Percentiles rank a stretch among this genome's conserved stretches.
phyloP scores from a whole-genome alignment of 2,113 vertebrate genomes.

The Plotosus lineatus region DNA sequence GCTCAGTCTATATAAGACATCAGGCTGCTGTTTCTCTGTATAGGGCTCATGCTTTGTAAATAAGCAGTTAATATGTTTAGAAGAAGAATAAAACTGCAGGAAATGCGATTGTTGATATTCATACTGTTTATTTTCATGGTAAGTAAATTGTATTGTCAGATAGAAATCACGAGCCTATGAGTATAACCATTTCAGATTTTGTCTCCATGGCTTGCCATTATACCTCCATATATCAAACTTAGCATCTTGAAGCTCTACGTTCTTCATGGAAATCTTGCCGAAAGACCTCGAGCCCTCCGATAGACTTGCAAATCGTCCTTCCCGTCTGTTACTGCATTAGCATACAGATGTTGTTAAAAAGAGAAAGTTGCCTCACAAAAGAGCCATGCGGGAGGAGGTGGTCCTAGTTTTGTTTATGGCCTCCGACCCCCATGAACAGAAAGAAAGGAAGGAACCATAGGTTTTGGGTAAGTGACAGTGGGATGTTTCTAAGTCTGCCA shows the following conservation, averaged over 20 bases:
- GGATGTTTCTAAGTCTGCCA: slow-evolving; percentile 47
- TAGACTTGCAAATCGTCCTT: slow-evolving; percentile 59
- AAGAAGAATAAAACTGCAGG: no score
- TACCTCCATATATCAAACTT: not conserved
- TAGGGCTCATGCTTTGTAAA: no score
- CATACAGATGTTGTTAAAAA: slow-evolving; percentile 79
- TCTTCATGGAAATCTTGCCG: slow-evolving; percentile 31
- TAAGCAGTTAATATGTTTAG: no score
- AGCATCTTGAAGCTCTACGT: not conserved
- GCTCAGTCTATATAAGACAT: no score
- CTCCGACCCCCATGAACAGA: slow-evolving; percentile 28
- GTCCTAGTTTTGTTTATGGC: slow-evolving; percentile 64
- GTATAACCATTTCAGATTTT: not conserved
- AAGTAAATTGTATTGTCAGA: not conserved
- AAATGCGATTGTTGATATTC: not conserved
- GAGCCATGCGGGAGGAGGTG: slow-evolving; percentile 60
- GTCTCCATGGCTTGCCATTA: not conserved
- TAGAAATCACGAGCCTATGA: not conserved
- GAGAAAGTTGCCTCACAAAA: slow-evolving; percentile 67
- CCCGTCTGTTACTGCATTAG: slow-evolving; percentile 67
- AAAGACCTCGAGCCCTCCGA: slow-evolving; percentile 48
- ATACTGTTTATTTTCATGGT: not conserved
- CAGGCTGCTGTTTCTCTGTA: no score
- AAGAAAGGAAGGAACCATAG: slow-evolving; percentile 49
- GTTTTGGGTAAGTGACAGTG: slow-evolving; percentile 51